Evolutionary conservation across 2,888 invertebrate species (phyloP).

Genomic region (Cantharis rustica): DNA sequence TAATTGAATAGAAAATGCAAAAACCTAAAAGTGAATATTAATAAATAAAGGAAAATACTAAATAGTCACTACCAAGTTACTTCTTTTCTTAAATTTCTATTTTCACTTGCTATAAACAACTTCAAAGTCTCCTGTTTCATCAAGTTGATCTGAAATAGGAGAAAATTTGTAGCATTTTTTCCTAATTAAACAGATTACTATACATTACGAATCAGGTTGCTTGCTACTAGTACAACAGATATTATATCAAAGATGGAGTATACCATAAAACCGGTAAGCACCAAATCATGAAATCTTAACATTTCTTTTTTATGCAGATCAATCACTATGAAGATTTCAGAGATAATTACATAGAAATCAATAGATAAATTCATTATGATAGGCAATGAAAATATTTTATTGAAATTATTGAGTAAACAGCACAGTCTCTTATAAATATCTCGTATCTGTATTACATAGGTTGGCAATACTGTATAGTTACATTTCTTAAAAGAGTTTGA

Average conservation of each 20-base stretch:
- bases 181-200: no score
- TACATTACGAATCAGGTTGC: no score
- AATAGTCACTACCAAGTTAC: neutral
- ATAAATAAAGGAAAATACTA: no score
- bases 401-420: no score
- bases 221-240: no score
- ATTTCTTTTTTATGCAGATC: neutral
- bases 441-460: neutral
- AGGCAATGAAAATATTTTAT: neutral
- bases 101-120: neutral
- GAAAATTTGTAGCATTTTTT: neutral
- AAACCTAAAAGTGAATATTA: neutral
- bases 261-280: neutral
- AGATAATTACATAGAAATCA: neutral
- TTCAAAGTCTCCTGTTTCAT: neutral
- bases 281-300: neutral
- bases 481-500: neutral
- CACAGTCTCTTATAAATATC: neutral
- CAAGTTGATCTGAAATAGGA: neutral
- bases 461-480: no score
- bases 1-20: neutral
- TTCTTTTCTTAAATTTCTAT: neutral
- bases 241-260: no score
- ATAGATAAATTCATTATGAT: neutral
- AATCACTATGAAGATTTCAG: neutral